Conservation (phyloP, 2,888 invertebrate species). For the Aspidiotus rigidus region DNA sequence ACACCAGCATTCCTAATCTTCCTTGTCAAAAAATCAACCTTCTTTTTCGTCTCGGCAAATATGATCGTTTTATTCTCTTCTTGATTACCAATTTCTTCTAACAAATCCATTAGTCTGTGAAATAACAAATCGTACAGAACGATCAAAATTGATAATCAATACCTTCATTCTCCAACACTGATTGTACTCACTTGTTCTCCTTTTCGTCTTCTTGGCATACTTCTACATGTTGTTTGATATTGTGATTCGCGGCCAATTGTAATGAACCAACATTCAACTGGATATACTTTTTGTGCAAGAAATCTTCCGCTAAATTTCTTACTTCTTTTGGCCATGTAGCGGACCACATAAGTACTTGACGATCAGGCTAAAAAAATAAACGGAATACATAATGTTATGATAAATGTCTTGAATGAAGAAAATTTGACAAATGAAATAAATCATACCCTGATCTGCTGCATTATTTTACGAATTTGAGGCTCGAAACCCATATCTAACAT, state of each 20-base stretch:
- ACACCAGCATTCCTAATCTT: slow-evolving; percentile 57
- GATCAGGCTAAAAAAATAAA: slow-evolving; percentile 55
- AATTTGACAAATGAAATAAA: neutral
- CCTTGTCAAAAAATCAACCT: slow-evolving; percentile 58
- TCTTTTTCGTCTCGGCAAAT: slow-evolving; percentile 63
- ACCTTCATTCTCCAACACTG: neutral
- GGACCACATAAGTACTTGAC: slow-evolving; percentile 97
- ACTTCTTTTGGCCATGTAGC: slow-evolving; percentile 99
- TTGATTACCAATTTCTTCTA: slow-evolving; percentile 55
- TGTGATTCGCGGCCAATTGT: slow-evolving; percentile 87
- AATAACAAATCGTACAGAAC: neutral
- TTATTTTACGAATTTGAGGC: slow-evolving; percentile 89
- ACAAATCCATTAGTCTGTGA: slow-evolving; percentile 46
- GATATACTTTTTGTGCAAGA: slow-evolving; percentile 73
- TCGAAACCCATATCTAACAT: slow-evolving; percentile 99
- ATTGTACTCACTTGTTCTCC: slow-evolving; percentile 48
- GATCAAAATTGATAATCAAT: neutral
- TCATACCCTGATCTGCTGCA: slow-evolving; percentile 71
- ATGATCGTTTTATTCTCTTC: slow-evolving; percentile 61
- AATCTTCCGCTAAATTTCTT: slow-evolving; percentile 66
- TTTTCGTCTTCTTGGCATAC: slow-evolving; percentile 81
- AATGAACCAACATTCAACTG: slow-evolving; percentile 88
- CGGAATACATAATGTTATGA: neutral
- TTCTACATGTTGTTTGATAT: slow-evolving; percentile 92
- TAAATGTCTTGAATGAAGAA: neutral